Percentiles rank a stretch among this genome's conserved stretches.
Conservation (phyloP, 2,797 vertebrate species). For the Notamacropus eugenii region DNA sequence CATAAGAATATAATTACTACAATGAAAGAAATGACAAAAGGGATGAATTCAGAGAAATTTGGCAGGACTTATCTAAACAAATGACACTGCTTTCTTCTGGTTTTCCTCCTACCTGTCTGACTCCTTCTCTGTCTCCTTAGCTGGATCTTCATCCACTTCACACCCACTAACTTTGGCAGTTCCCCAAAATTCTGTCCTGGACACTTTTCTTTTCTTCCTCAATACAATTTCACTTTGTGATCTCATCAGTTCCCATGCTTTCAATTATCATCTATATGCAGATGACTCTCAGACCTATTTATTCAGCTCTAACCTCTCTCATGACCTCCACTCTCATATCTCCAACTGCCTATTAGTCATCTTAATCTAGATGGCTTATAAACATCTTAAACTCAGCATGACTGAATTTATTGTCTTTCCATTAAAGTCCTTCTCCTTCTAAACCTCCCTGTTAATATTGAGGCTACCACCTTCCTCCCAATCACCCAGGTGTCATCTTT, state of each 20-base stretch:
- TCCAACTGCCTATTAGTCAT: not conserved
- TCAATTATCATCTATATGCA: not conserved
- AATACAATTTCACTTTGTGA: not conserved
- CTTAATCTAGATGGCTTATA: not conserved
- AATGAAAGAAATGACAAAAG: not conserved
- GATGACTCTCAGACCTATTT: not conserved
- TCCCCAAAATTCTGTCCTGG: not conserved
- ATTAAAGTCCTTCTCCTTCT: not conserved
- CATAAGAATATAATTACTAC: not conserved
- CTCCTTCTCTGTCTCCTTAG: not conserved
- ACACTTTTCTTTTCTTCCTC: not conserved
- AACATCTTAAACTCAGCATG: not conserved
- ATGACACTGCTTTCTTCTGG: not conserved
- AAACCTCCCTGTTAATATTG: not conserved
- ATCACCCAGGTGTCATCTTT: not conserved
- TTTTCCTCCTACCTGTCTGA: not conserved
- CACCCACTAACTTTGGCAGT: not conserved
- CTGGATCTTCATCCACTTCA: not conserved
- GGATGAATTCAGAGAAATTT: not conserved
- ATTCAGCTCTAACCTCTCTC: not conserved
- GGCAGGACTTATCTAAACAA: not conserved
- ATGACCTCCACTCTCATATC: not conserved
- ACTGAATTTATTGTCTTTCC: not conserved
- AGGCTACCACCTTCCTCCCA: not conserved
- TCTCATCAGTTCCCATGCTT: not conserved